These are phyloP conservation scores for Colletes gigas DNA, from an alignment of 1,140 invertebrate genomes.

Conservation along the genomic window DNA sequence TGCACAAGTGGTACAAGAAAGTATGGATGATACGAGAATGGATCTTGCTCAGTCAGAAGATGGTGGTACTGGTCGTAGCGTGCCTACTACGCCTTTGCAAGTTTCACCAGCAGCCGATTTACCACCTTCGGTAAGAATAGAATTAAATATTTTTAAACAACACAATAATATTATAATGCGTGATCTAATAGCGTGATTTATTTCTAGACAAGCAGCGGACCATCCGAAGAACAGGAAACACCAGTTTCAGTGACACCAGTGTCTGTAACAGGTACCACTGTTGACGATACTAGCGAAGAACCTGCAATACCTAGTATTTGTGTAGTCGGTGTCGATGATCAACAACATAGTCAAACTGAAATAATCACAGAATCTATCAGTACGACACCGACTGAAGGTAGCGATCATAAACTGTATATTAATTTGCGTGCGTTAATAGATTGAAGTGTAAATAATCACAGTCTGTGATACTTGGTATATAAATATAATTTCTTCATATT, in stretches of 20 bases:
- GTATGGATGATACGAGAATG: slow-evolving; percentile 89
- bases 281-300: slow-evolving; percentile 67
- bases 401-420: not conserved
- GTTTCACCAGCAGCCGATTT: slow-evolving; percentile 84
- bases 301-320: slow-evolving; percentile 67
- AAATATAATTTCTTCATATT: not conserved
- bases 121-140: slow-evolving; percentile 68
- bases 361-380: slow-evolving; percentile 71
- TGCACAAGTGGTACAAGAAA: slow-evolving; percentile 82
- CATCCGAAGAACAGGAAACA: slow-evolving; percentile 73
- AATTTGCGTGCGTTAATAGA: not conserved
- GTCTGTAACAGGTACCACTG: slow-evolving; percentile 48
- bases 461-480: not conserved
- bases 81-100: slow-evolving; percentile 88
- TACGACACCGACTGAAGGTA: slow-evolving; percentile 70
- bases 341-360: slow-evolving; percentile 69
- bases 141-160: not conserved
- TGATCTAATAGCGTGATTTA: not conserved
- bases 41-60: slow-evolving; percentile 88
- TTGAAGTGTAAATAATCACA: not conserved
- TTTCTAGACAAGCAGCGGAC: slow-evolving; percentile 70
- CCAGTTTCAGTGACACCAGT: slow-evolving; percentile 62
- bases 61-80: slow-evolving; percentile 84
- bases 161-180: not conserved
- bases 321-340: slow-evolving; percentile 65